Evolutionary conservation across 1,140 invertebrate species (phyloP), one percentile per base, ranked within the genome.

Genomic region (Schlechtendalia chinensis): DNA sequence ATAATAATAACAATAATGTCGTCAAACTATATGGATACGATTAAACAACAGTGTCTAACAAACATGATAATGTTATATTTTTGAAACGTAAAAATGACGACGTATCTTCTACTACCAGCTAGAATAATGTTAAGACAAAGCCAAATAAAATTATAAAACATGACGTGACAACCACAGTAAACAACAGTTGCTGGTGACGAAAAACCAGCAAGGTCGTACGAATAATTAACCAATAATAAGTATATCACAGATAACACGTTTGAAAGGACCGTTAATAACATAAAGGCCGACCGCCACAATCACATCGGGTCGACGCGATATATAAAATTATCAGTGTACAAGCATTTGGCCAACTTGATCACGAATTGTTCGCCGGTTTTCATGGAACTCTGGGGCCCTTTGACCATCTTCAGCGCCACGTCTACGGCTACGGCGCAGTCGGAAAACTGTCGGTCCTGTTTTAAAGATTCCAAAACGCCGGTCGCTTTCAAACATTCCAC

Each of bases 361-460:
- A 84, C 65, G 27, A 84, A 75, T 45, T 82, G 58, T 74, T 83
- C 77, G 74, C 85, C 86, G 54, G 88, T 88, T 80, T 88, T 87
- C 65, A 88, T 83, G 1, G 88, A 88, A 83, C 87, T 88, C 17
- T 85, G 86, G 8, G 87, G 86, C 56, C 87, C 87, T 71, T 85
- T 86, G n/a, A 88, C 87, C 16, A 86, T 83, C 71, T 84, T 84
- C 6, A 88, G 84, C 19, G 86, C 84, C 61, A 85, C 83, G 81
- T 88, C 87, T n/a, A 88, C 84, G 27, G 86, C 85, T 14, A 83
- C 82, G 81, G 86, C 86, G 16, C 87, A 80, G 47, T 88, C 87
- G 5, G 83, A 81, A 81, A 87, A 88, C 72, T 87, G 86, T 80
- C 88, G 88, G 59, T 87, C 88, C 6, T 80, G 32, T 27, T 85